A percentile compares a stretch with the other conserved stretches of the same genome.
Conservation (phyloP, 2,797 vertebrate species). For the Vespertilio murinus region DNA sequence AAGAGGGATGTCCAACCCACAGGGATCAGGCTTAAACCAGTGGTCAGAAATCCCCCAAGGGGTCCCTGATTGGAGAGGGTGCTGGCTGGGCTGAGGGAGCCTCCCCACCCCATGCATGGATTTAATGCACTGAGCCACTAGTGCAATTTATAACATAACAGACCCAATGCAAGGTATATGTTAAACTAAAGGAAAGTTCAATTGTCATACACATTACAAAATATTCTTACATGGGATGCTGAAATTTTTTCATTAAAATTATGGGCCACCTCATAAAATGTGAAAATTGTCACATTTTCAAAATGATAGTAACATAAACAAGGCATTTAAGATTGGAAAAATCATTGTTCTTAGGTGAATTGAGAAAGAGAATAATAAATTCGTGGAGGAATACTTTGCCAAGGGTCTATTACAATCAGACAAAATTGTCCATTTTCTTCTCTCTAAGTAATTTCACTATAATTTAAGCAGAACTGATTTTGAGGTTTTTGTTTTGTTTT, state of each 20-base stretch:
- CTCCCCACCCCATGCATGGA: no score
- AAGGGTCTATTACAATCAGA: neutral
- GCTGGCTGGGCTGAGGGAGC: no score
- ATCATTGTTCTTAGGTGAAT: neutral
- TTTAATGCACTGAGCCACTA: no score
- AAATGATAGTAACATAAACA: neutral
- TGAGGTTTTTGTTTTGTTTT: no score
- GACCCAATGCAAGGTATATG: neutral
- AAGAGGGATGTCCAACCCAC: no score
- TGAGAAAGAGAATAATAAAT: neutral
- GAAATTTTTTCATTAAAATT: neutral
- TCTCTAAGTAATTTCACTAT: neutral
- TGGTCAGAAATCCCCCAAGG: no score
- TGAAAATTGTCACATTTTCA: neutral
- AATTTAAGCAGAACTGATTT: constrained; percentile 8
- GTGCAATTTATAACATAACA: neutral
- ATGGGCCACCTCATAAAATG: neutral
- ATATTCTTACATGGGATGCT: neutral
- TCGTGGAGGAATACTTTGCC: neutral
- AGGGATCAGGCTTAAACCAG: no score
- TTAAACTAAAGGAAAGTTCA: neutral
- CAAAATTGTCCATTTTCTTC: neutral
- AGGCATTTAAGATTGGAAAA: neutral
- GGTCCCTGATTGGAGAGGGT: no score
- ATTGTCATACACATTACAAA: neutral